Percentiles rank a stretch among this genome's conserved stretches.
phyloP scores from a whole-genome alignment of 2,888 invertebrate species.

The Chrysomela aeneicollis region DNA sequence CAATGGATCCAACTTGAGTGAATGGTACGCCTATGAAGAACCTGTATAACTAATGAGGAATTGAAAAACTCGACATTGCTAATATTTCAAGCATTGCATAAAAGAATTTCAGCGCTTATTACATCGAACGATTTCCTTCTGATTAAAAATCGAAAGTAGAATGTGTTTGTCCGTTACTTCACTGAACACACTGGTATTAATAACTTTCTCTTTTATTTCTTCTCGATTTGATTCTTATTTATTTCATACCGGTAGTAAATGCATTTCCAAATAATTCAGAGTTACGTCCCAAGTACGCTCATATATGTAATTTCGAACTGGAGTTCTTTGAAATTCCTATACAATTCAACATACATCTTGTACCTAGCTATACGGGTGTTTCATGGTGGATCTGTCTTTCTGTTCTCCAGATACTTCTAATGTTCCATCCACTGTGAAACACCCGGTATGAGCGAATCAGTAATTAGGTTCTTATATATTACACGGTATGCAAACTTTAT shows the following conservation, averaged over 20 bases:
- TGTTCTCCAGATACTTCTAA: too few relatives aligned
- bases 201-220: slow-evolving; percentile 48
- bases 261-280: slow-evolving; percentile 28
- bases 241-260: slow-evolving; percentile 26
- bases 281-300: background rate
- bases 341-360: too few relatives aligned
- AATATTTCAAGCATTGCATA: slow-evolving; percentile 21
- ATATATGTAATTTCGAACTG: too few relatives aligned
- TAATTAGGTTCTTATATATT: too few relatives aligned
- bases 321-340: too few relatives aligned
- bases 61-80: slow-evolving; percentile 6
- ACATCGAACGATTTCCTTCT: slow-evolving; percentile 23
- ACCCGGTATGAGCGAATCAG: too few relatives aligned
- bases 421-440: too few relatives aligned
- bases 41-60: background rate
- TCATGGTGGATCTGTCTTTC: too few relatives aligned
- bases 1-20: too few relatives aligned
- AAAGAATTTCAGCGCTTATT: slow-evolving; percentile 23
- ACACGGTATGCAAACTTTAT: too few relatives aligned
- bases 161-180: slow-evolving; percentile 48
- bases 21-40: slow-evolving; percentile 5
- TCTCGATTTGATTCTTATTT: slow-evolving; percentile 33
- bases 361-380: too few relatives aligned
- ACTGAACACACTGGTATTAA: slow-evolving; percentile 46
- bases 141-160: slow-evolving; percentile 47